Base-by-base conservation (phyloP, 2,797 vertebrate genomes). In the Choloepus didactylus region DNA sequence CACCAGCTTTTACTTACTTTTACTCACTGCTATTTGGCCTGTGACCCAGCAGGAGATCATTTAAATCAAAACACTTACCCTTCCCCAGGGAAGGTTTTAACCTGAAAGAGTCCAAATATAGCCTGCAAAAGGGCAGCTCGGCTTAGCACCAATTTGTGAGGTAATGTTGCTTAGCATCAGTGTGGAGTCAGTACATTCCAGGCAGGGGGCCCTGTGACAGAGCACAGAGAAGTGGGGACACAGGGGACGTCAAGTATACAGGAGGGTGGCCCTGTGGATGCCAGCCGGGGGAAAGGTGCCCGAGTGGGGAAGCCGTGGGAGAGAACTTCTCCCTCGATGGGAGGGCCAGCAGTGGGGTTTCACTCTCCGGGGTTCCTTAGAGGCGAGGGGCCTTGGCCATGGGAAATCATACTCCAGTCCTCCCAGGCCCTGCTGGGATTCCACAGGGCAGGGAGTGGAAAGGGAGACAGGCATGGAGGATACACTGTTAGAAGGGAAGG, bases 11-110 rank as follows among this genome's bases (percentile, higher is more conserved):
- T 69, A 29, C 49, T 84, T 83, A 84, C 80, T 93, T 92, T 80
- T 85, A 76, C n/a, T 59, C 62, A 69, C 60, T 12, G 56, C 41
- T 87, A 23, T 91, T 81, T 80, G 79, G 21, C 31, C 38, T 90
- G 67, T 27, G 72, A 80, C 67, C 51, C 67, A 59, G 46, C 27
- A 75, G 62, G 56, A 73, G 3, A 44, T 64, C 72, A 80, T 87
- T 93, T 54, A 90, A 94, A 87, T 90, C 29, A 88, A 87, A 95
- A 81, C 56, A 69, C 41, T 79, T 89, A 60, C 49, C 86, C 11
- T 69, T 88, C 67, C n/a, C 38, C 60, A 16, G 41, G 51, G 29
- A 82, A 77, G 46, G 27, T 38, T 75, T n/a, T 75, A 75, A 76
- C 54, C 76, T 70, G 60, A 93, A 85, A 31, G 35, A 46, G 41